A percentile compares a stretch with the other conserved stretches of the same genome.
phyloP scores from a whole-genome alignment of 30 jellyfish, hydroid and myxozoan genomes.

The Pelagia noctiluca region DNA sequence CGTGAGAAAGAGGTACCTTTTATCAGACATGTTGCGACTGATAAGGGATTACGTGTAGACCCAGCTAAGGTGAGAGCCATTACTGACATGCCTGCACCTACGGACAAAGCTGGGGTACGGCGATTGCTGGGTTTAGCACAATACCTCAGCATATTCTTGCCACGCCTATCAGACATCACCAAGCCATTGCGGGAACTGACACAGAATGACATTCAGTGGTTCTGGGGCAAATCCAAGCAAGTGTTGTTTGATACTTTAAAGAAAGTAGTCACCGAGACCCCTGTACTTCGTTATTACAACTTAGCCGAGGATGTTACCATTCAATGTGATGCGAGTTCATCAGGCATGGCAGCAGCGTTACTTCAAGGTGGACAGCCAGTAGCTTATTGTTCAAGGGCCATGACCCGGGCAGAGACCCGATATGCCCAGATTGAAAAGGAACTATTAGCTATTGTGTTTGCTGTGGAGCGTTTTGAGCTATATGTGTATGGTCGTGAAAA shows the following conservation, averaged over 20 bases:
- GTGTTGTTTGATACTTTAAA: constrained; percentile 15
- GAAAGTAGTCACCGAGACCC: constrained; percentile 24
- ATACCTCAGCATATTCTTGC: constrained; percentile 58
- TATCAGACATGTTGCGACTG: constrained; percentile 34
- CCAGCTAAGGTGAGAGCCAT: constrained; percentile 35
- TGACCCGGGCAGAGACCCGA: constrained; percentile 33
- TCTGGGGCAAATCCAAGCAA: constrained; percentile 41
- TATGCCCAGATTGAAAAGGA: constrained; percentile 51
- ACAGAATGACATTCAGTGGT: constrained; percentile 34
- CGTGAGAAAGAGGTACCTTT: constrained; percentile 13
- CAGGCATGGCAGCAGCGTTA: constrained; percentile 29
- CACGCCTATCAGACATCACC: constrained; percentile 46
- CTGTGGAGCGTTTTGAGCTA: constrained; percentile 7
- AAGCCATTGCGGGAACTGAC: constrained; percentile 32
- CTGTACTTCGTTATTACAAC: constrained; percentile 35
- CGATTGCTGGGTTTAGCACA: constrained; percentile 42
- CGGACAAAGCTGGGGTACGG: constrained; percentile 43
- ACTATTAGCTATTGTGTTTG: constrained; percentile 29
- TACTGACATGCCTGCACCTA: constrained; percentile 62
- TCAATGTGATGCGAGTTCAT: constrained; percentile 32
- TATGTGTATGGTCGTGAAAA: constrained; percentile 11
- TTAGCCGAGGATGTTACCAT: constrained; percentile 32
- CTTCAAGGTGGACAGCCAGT: constrained; percentile 27
- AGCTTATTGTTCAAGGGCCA: constrained; percentile 23
- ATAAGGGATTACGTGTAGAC: constrained; percentile 15